phyloP scores from a whole-genome alignment of 2,113 vertebrate genomes.

The Xyrauchen texanus region DNA sequence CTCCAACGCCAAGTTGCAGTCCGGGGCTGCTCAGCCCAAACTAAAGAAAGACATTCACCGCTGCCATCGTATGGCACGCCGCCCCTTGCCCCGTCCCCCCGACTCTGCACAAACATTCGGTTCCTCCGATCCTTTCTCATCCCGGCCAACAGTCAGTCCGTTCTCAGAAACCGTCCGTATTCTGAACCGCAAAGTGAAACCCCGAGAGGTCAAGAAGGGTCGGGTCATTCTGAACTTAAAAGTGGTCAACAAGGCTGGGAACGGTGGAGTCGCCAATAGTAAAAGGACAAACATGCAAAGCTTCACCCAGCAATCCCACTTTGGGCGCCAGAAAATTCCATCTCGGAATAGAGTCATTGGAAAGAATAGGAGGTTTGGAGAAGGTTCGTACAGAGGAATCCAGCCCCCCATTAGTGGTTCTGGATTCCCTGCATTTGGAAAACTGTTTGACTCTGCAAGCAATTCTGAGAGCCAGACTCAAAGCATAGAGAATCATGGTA shows the following conservation, averaged over 20 bases:
- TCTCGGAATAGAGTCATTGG: conserved; percentile 93
- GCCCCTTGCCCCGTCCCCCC: conserved; percentile 87
- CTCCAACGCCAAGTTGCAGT: conserved; percentile 87
- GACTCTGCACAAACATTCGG: conserved; percentile 66
- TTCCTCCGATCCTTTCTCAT: conserved; percentile 69
- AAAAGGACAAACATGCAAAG: conserved; percentile 46
- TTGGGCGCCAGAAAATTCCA: conserved; percentile 87
- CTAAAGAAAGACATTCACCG: conserved; percentile 97
- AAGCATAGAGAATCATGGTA: conserved; percentile 66
- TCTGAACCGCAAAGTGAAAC: conserved; percentile 95
- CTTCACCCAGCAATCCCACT: conserved; percentile 34
- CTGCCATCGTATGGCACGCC: conserved; percentile 94
- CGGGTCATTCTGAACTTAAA: conserved; percentile 97
- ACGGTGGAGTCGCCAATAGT: conserved; percentile 48
- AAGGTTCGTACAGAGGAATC: conserved; percentile 88
- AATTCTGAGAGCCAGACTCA: conserved; percentile 65
- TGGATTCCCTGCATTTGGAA: conserved; percentile 76
- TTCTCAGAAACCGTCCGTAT: conserved; percentile 97
- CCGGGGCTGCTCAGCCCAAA: conserved; percentile 88
- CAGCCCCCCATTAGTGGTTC: conserved; percentile 72
- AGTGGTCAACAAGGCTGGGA: conserved; percentile 87
- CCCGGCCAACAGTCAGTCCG: conserved; percentile 86
- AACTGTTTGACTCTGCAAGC: conserved; percentile 69
- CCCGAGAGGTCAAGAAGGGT: conserved; percentile 89
- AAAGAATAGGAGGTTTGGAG: conserved; percentile 81